Evolutionary conservation across 2,888 invertebrate genomes (phyloP).

Genomic region (Abrostola tripartita): DNA sequence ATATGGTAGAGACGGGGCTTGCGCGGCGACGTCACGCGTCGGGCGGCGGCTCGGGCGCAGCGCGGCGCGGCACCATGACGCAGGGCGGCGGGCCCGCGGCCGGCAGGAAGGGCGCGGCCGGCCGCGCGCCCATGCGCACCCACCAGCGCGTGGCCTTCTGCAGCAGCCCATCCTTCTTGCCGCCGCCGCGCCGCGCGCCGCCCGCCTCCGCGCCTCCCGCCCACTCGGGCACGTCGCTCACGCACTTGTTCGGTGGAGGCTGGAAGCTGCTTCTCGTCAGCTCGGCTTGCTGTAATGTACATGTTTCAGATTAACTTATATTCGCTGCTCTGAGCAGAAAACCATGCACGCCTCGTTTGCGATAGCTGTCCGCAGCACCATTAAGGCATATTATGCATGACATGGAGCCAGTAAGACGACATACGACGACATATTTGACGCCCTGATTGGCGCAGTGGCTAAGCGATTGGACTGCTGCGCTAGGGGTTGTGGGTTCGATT

Average conservation of each 20-base stretch:
- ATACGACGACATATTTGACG: no score
- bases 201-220: slow-evolving; percentile 69
- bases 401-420: no score
- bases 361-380: neutral
- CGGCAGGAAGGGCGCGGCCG: slow-evolving; percentile 52
- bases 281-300: slow-evolving; percentile 89
- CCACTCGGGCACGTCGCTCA: slow-evolving; percentile 90
- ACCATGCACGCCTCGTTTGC: neutral
- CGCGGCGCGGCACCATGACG: slow-evolving; percentile 68
- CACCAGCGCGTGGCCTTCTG: slow-evolving; percentile 87
- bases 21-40: slow-evolving; percentile 68
- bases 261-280: slow-evolving; percentile 90
- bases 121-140: slow-evolving; percentile 85
- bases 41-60: slow-evolving; percentile 64
- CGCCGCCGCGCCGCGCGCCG: slow-evolving; percentile 55
- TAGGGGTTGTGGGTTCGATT: no score
- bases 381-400: no score
- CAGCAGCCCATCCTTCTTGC: slow-evolving; percentile 86
- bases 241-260: slow-evolving; percentile 91
- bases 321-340: no score
- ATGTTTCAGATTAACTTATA: neutral
- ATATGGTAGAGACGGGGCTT: slow-evolving; percentile 69
- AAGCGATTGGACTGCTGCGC: no score
- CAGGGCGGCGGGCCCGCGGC: slow-evolving; percentile 51
- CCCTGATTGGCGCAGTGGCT: no score